Conservation (phyloP, 2,797 vertebrate species). For the Thaleichthys pacificus region DNA sequence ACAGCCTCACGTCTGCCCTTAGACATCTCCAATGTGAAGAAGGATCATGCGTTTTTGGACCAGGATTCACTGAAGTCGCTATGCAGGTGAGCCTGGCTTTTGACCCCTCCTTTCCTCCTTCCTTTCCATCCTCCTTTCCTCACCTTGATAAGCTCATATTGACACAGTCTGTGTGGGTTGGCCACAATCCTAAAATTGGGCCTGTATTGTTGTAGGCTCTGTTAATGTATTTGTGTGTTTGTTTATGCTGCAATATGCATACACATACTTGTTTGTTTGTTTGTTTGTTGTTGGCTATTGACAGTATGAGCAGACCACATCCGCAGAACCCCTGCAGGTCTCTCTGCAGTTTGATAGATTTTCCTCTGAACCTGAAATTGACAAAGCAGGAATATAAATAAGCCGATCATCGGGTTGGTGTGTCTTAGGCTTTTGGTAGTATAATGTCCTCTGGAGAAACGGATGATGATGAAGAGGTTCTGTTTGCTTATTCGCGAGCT, state of each 20-base stretch:
- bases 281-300: background rate
- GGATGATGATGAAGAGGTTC: background rate
- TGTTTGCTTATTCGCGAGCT: background rate
- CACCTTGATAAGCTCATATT: conserved; percentile 39
- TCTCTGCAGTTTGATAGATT: background rate
- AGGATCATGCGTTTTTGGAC: conserved; percentile 83
- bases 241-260: background rate
- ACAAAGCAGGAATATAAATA: background rate
- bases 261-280: background rate
- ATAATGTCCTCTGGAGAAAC: background rate
- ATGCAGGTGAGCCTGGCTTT: conserved; percentile 75
- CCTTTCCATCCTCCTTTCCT: too few relatives aligned
- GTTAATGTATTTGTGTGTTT: background rate
- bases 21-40: conserved; percentile 81
- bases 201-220: background rate
- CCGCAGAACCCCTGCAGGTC: background rate
- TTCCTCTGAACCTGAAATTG: background rate
- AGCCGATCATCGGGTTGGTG: background rate
- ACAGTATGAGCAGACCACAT: background rate
- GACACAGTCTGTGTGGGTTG: background rate
- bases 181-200: background rate
- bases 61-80: conserved; percentile 82
- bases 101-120: too few relatives aligned
- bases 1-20: conserved; percentile 80
- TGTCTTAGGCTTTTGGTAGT: background rate